Conservation (phyloP, 2,888 invertebrate genomes). For the Pyrrhosoma nymphula region DNA sequence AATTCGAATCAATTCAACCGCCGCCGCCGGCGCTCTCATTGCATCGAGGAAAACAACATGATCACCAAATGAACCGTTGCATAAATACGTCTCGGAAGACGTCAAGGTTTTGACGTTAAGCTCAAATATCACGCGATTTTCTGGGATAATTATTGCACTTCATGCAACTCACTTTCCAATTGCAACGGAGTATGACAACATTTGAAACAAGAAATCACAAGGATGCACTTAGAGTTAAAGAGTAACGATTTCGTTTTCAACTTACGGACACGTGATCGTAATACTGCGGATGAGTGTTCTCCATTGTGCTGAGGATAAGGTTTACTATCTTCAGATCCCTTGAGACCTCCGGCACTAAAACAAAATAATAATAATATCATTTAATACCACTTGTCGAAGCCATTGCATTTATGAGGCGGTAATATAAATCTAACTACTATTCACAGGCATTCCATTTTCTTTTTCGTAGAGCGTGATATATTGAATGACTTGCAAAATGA, state of each 20-base stretch:
- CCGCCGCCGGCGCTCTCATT: neutral
- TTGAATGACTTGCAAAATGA: neutral
- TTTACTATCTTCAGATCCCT: neutral
- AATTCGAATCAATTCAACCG: neutral
- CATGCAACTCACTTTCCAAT: no score
- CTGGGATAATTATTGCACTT: neutral
- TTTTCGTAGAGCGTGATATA: neutral
- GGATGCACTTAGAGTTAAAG: neutral
- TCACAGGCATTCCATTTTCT: neutral
- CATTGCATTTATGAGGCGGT: neutral
- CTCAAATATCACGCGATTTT: neutral
- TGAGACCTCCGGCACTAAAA: neutral
- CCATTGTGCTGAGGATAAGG: neutral
- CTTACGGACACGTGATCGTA: slow-evolving; percentile 23
- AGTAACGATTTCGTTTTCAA: neutral
- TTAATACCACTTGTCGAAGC: neutral
- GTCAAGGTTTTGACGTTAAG: neutral
- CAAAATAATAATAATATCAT: neutral
- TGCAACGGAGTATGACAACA: neutral
- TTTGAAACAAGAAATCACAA: neutral
- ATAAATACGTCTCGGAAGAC: neutral
- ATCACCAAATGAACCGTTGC: neutral
- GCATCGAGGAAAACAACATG: neutral
- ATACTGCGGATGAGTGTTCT: slow-evolving; percentile 7
- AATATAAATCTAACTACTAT: neutral